Conservation (phyloP, 2,888 invertebrate species). For the Timema cristinae region DNA sequence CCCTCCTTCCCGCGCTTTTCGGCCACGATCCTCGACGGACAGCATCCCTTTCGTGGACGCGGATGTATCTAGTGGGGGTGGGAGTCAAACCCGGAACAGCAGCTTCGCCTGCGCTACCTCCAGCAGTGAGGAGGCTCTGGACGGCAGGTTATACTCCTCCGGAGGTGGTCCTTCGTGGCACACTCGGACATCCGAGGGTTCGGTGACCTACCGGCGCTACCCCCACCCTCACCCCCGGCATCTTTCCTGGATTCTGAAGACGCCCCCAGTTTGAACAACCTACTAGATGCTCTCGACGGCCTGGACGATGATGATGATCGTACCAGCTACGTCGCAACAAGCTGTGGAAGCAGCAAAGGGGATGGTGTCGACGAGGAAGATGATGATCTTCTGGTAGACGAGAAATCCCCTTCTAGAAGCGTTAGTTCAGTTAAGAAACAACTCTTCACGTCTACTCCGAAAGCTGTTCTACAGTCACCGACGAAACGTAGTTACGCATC, state of each 20-base stretch:
- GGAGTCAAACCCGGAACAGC: constrained; percentile 27
- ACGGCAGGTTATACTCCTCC: neutral
- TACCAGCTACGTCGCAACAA: no score
- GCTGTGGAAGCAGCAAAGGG: no score
- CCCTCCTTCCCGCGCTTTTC: constrained; percentile 17
- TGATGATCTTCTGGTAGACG: no score
- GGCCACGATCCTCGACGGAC: constrained; percentile 26
- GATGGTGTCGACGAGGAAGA: no score
- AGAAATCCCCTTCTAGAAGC: no score
- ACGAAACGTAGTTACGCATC: no score
- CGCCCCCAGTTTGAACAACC: constrained; percentile 28
- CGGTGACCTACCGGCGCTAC: neutral
- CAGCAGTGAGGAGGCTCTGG: constrained; percentile 22
- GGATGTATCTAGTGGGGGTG: constrained; percentile 33
- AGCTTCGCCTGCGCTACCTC: constrained; percentile 13
- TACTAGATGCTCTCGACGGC: constrained; percentile 28
- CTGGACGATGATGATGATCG: constrained; percentile 19
- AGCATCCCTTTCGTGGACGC: constrained; percentile 38
- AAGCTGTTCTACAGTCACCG: no score
- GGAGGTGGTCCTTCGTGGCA: neutral
- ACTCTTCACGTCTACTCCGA: no score
- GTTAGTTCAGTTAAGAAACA: no score
- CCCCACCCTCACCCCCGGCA: constrained; percentile 13
- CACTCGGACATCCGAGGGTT: neutral
- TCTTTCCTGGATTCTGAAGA: constrained; percentile 23